Base-by-base conservation (phyloP, 1,140 invertebrate genomes). In the Venturia canescens region DNA sequence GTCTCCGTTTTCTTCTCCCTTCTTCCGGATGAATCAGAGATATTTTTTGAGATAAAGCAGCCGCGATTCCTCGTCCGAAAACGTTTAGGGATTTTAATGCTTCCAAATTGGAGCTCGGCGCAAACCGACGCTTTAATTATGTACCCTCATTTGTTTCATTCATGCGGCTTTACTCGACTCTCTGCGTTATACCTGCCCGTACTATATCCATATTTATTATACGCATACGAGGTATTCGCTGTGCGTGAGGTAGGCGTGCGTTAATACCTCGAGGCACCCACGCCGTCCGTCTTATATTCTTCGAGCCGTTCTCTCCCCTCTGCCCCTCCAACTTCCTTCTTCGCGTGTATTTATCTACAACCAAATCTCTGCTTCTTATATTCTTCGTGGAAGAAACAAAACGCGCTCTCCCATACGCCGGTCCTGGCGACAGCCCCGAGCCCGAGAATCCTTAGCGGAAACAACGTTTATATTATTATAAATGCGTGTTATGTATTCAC, bases 131-230 rank as follows among this genome's bases (percentile, higher is more conserved):
- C 87, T 87, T 85, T 87, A 88, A 88, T 88, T 86, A 87, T 83
- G 71, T 86, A 86, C 86, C 87, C 85, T 87, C 84, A 83, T 85
- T 86, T 84, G 84, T 84, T 88, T 84, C 87, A 83, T 83, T 83
- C 82, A 83, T 80, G 74, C 76, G 31, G 38, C 27, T 69, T 31
- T 69, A 69, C 66, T 69, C 31, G 18, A 69, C 66, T 69, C 66
- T 69, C 66, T 69, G 31, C 63, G 44, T 57, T 74, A 66, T 74
- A 74, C 50, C 67, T 44, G 38, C 3, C 67, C 29, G 78, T 60
- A 34, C 48, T 38, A 71, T 60, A 23, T 57, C 21, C 72, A 79
- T 74, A 74, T 63, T 67, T 75, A 72, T 44, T 66, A 63, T 67
- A 50, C 23, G 31, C 38, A 38, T 63, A 21, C 57, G 34, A 76